A percentile compares a stretch with the other conserved stretches of the same genome.
phyloP scores from a whole-genome alignment of 2,888 invertebrate genomes.

The Idaea biselata region DNA sequence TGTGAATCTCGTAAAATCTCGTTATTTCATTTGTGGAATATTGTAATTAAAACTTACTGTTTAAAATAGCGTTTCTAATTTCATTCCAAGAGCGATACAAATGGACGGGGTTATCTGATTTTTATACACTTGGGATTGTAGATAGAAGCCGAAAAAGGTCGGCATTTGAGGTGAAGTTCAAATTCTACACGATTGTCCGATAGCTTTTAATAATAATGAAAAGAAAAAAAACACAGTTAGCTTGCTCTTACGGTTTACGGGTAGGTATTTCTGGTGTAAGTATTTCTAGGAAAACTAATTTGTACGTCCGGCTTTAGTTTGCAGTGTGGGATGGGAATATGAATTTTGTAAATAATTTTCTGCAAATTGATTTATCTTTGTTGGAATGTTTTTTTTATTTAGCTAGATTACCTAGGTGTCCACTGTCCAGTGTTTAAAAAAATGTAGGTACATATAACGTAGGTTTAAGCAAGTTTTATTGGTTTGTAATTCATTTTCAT shows the following conservation, averaged over 20 bases:
- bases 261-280: too few relatives aligned
- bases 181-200: neutral
- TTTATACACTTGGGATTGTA: neutral
- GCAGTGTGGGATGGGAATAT: neutral
- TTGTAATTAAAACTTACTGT: neutral
- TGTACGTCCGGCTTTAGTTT: neutral
- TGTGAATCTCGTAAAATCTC: neutral
- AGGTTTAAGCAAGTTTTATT: too few relatives aligned
- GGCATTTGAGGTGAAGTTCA: neutral
- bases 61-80: neutral
- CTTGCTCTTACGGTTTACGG: neutral
- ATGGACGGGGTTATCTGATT: neutral
- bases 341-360: neutral
- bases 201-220: neutral
- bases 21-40: conserved; percentile 1
- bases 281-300: neutral
- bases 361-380: neutral
- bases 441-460: too few relatives aligned
- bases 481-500: too few relatives aligned
- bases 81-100: neutral
- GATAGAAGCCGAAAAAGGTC: neutral
- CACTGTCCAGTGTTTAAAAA: too few relatives aligned
- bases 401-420: too few relatives aligned
- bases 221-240: neutral
- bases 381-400: neutral